Evolutionary conservation across 2,113 vertebrate genomes (phyloP), one percentile per base, ranked within the genome.

Genomic region (Charadrius vociferus): DNA sequence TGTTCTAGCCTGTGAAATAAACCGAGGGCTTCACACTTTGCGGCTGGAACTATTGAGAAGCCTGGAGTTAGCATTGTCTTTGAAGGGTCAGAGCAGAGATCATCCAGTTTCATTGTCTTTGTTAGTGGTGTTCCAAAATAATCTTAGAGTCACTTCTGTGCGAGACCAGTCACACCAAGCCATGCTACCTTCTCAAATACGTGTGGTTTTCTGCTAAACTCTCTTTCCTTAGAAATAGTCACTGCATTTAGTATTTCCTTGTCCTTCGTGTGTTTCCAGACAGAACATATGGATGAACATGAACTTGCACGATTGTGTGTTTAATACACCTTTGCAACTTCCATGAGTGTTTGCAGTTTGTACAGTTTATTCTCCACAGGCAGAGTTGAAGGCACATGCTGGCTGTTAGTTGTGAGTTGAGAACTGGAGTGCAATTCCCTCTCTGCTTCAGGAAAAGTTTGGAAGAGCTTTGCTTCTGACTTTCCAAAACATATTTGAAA

Each of bases 401-500:
- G 75, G 34, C 43, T 89, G 10, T 62, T 68, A 21, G 5, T 4
- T 14, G 13, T 19, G 49, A 53, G 49, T 53, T 0, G 3, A 80
- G 63, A 81, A 10, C 50, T 78, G n/a, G 52, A 90, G 41, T 29
- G 55, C 52, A 78, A 3, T 90, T 96, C 74, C 67, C 47, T 56
- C 61, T 71, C 72, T 83, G 71, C 90, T 34, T 90, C 37, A 79
- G 50, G 63, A 90, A 86, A 66, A 91, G 73, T 81, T 93, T 93
- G 96, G 87, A 95, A 93, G 71, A 88, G 74, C 59, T 94, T 90
- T 77, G 59, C 80, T 93, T 94, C 63, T 88, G 71, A 47, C 56
- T 97, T 96, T 92, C 62, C 93, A 94, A 94, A 93, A 90, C 88
- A 91, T 89, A 82, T 62, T 94, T 96, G 93, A 96, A 92, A 73